Evolutionary conservation across 2,888 invertebrate species (phyloP).

Genomic region (Archips crataeganus): DNA sequence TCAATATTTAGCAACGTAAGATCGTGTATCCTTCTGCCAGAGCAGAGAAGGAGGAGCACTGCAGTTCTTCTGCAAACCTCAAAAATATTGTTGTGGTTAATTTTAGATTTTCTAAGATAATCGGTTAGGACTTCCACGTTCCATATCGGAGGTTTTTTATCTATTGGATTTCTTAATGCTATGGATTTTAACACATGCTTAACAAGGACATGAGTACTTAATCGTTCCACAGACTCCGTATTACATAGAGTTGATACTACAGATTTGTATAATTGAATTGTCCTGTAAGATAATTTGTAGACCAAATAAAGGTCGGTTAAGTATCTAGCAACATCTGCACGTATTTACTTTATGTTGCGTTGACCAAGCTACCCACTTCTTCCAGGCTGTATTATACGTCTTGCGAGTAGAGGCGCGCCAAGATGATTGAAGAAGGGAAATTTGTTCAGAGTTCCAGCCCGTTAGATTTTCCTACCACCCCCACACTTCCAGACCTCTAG

Average conservation of each 20-base stretch:
- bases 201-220: slow-evolving; percentile 5
- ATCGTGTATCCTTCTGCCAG: too few relatives aligned
- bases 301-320: slow-evolving; percentile 34
- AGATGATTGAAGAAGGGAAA: slow-evolving; percentile 29
- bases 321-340: slow-evolving; percentile 39
- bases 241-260: slow-evolving; percentile 22
- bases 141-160: slow-evolving; percentile 35
- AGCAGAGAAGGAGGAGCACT: too few relatives aligned
- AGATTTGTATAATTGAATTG: slow-evolving; percentile 32
- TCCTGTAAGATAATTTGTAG: slow-evolving; percentile 34
- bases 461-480: slow-evolving; percentile 43
- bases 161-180: not conserved
- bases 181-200: slow-evolving; percentile 34
- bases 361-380: slow-evolving; percentile 47
- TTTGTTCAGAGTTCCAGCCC: slow-evolving; percentile 37
- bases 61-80: too few relatives aligned
- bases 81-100: too few relatives aligned
- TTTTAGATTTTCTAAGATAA: not conserved
- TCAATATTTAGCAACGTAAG: too few relatives aligned
- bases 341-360: slow-evolving; percentile 30
- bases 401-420: slow-evolving; percentile 43
- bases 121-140: slow-evolving; percentile 8
- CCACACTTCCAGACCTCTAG: slow-evolving; percentile 50
- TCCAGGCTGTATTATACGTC: slow-evolving; percentile 47
- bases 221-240: not conserved